Evolutionary conservation across 2,888 invertebrate species (phyloP), one percentile per base, ranked within the genome.

Genomic region (Sarcophaga rosellei): DNA sequence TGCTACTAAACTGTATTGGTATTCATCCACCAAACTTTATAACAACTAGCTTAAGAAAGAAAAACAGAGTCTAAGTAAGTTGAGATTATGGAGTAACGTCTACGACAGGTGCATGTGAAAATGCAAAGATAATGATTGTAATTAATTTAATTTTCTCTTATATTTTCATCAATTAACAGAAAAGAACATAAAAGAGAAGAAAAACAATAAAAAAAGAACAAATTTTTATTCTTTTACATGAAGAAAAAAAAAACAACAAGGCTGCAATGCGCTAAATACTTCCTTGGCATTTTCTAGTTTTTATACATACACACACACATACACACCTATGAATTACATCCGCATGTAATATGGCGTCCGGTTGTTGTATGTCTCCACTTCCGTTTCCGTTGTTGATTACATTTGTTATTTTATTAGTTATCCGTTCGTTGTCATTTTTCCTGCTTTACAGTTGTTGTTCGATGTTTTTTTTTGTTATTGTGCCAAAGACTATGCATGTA

Each of bases 101-200:
- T 63, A 76, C 87, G 87, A 72, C 88, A 89, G 90, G 89, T 90
- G 91, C 90, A 89, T 90, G 89, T 85, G 88, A 87, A 82, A 79
- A 83, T 63, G 68, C 61, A 75, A 89, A 87, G 90, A 91, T 91
- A 92, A 92, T 92, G 90, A 88, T 90, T 89, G 91, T 91, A 92
- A 92, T 92, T 92, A 92, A 92, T 92, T 92, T 91, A 91, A 92
- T 91, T 92, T 88, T 90, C 90, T 92, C 89, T 92, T 92, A 91
- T 91, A 92, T 91, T 92, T 91, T 90, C 91, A 91, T 91, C 91
- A 91, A 78, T 25, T 66, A 79, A 53, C 35, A 63, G 76, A 47
- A 59, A 57, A 66, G 21, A 59, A 61, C 62, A 23, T 10, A 10
- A 35, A 35, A 10, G 35, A 35, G 4, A 35, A 35, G 8, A 10